phyloP scores from a whole-genome alignment of 2,113 vertebrate genomes.

The Caloenas nicobarica region DNA sequence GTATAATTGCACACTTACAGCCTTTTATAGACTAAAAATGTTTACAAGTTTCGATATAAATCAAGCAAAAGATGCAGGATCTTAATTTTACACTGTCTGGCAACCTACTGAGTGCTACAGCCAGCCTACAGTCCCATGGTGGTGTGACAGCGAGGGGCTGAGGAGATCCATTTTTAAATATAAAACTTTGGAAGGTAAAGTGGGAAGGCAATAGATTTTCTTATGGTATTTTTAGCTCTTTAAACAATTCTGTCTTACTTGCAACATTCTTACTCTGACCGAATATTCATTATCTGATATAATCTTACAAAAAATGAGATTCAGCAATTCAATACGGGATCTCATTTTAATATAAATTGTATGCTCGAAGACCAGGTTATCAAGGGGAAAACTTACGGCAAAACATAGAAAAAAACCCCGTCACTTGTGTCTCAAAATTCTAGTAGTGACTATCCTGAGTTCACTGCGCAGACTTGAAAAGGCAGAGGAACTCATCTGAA shows the following conservation, averaged over 20 bases:
- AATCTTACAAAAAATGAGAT: not conserved
- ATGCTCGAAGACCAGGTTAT: not conserved
- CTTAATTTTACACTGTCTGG: not conserved
- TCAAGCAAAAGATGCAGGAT: not conserved
- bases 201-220: not conserved
- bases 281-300: not conserved
- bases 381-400: not conserved
- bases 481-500: not conserved
- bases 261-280: not conserved
- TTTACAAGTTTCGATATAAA: not conserved
- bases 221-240: not conserved
- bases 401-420: not conserved
- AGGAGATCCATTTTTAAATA: not conserved
- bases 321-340: not conserved
- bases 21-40: not conserved
- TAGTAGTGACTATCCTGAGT: not conserved
- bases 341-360: conserved; percentile 5
- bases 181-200: not conserved
- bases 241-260: not conserved
- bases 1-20: not conserved
- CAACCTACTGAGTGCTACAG: not conserved
- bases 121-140: not conserved
- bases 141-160: not conserved
- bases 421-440: not conserved
- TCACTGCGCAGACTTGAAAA: not conserved